Evolutionary conservation across 1,140 invertebrate species (phyloP).

Genomic region (Oedothorax gibbosus): DNA sequence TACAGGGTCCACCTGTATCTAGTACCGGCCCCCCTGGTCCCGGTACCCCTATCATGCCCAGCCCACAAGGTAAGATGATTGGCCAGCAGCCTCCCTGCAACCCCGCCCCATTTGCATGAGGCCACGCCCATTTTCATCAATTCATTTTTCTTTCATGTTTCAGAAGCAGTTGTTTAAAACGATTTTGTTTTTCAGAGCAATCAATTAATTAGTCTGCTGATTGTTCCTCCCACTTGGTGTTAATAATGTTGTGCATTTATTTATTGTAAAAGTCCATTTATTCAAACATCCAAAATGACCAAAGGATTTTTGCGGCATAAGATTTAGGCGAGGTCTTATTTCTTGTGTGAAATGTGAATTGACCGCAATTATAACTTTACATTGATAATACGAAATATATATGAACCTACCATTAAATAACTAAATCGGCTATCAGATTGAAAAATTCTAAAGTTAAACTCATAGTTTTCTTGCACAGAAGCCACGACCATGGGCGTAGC

Average conservation of each 20-base stretch:
- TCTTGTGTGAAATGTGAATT: too few relatives aligned
- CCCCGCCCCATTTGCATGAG: not conserved
- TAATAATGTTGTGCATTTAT: not conserved
- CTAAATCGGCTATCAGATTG: too few relatives aligned
- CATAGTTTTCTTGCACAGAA: too few relatives aligned
- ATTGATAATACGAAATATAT: too few relatives aligned
- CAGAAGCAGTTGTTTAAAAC: slow-evolving; percentile 41
- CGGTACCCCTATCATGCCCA: slow-evolving; percentile 97
- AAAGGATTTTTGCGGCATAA: too few relatives aligned
- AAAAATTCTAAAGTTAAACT: too few relatives aligned
- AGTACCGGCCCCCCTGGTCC: slow-evolving; percentile 71
- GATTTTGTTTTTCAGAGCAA: slow-evolving; percentile 23
- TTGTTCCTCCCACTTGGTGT: not conserved
- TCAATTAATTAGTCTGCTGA: not conserved
- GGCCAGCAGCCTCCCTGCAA: not conserved
- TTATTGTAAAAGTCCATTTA: too few relatives aligned
- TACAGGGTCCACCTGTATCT: slow-evolving; percentile 74
- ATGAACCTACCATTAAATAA: too few relatives aligned
- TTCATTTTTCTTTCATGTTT: slow-evolving; percentile 53
- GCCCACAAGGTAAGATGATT: slow-evolving; percentile 81
- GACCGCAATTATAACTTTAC: too few relatives aligned
- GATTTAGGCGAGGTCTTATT: too few relatives aligned
- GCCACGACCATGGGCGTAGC: too few relatives aligned
- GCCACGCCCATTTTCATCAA: slow-evolving; percentile 46
- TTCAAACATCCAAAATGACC: too few relatives aligned